Evolutionary conservation across 2,888 invertebrate genomes (phyloP).

Genomic region (Atethmia centrago): DNA sequence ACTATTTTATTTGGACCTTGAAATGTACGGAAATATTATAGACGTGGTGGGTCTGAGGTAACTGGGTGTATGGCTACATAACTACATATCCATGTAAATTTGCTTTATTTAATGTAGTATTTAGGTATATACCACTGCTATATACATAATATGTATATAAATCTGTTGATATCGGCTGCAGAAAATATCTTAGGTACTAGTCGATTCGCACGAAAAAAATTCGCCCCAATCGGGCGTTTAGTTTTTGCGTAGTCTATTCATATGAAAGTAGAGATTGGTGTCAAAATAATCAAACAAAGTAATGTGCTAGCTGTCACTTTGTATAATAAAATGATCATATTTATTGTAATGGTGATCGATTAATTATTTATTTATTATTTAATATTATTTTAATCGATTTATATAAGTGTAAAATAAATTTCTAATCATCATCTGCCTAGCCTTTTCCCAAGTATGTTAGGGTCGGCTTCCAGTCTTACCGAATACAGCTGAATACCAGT

Average conservation of each 20-base stretch:
- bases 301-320: too few species aligned
- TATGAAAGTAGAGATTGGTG: not conserved
- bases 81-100: slow-evolving; percentile 40
- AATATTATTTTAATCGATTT: too few species aligned
- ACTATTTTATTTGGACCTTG: slow-evolving; percentile 56
- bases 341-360: too few species aligned
- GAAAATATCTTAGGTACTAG: not conserved
- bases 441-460: too few species aligned
- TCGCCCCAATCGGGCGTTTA: too few species aligned
- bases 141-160: not conserved
- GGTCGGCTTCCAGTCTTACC: too few species aligned
- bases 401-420: too few species aligned
- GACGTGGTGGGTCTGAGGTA: slow-evolving; percentile 32
- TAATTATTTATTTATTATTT: too few species aligned
- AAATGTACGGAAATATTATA: slow-evolving; percentile 31
- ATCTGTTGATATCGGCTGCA: not conserved
- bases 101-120: slow-evolving; percentile 8
- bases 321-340: too few species aligned
- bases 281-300: not conserved
- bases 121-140: not conserved
- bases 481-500: too few species aligned
- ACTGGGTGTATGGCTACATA: slow-evolving; percentile 34
- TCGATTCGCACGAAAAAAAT: not conserved
- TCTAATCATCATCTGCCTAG: too few species aligned
- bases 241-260: not conserved